Conservation (phyloP, 37 sponge, comb jelly and placozoan species). For the Oscarella lobularis region DNA sequence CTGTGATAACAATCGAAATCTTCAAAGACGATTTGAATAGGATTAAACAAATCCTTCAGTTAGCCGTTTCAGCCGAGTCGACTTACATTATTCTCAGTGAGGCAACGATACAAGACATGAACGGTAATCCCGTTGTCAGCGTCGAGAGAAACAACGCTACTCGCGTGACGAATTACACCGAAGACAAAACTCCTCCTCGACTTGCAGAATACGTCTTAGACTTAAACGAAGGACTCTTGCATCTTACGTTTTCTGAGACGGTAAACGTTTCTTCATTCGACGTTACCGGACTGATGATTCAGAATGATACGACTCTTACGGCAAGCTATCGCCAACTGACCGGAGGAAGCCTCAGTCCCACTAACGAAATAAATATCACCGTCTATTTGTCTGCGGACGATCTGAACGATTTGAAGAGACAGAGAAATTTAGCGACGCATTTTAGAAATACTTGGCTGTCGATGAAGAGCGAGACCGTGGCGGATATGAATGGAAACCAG, state of each 20-base stretch:
- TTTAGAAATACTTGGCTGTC: constrained; percentile 45
- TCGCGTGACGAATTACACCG: background rate
- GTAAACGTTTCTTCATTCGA: constrained; percentile 8
- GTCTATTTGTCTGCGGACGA: constrained; percentile 49
- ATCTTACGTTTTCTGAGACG: constrained; percentile 15
- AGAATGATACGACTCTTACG: background rate
- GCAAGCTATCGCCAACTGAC: background rate
- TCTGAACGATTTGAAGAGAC: constrained; percentile 68
- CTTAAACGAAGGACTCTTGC: constrained; percentile 7
- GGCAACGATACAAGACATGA: constrained; percentile 5
- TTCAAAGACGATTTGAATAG: constrained; percentile 36
- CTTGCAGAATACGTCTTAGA: background rate
- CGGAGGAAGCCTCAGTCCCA: background rate
- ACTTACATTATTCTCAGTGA: constrained; percentile 7
- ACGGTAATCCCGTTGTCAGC: constrained; percentile 16
- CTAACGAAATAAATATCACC: constrained; percentile 32
- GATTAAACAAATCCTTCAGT: constrained; percentile 11
- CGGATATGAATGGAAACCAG: constrained; percentile 49
- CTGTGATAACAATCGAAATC: constrained; percentile 36
- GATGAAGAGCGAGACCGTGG: constrained; percentile 23
- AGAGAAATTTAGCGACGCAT: constrained; percentile 33
- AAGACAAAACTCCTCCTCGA: constrained; percentile 14
- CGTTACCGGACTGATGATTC: constrained; percentile 7
- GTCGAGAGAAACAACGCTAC: constrained; percentile 19
- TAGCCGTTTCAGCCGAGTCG: background rate